Percentiles rank a stretch among this genome's conserved stretches.
phyloP scores from a whole-genome alignment of 2,888 invertebrate species.

The Auanema freiburgensis region DNA sequence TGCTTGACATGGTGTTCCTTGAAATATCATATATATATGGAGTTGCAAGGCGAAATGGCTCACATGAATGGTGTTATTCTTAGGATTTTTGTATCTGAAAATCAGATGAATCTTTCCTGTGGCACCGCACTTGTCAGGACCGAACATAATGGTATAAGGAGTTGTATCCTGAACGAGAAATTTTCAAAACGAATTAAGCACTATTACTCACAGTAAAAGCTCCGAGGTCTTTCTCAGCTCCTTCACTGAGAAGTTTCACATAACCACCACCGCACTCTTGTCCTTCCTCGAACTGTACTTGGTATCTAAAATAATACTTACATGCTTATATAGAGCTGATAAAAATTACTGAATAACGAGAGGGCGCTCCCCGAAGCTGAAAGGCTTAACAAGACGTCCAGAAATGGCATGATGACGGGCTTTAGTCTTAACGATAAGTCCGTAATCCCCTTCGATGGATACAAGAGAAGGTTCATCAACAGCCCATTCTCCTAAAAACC shows the following conservation, averaged over 20 bases:
- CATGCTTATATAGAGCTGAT: not conserved
- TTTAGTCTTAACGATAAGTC: conserved; percentile 84
- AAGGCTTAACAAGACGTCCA: conserved; percentile 77
- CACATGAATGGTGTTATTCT: conserved; percentile 79
- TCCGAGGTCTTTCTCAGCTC: conserved; percentile 67
- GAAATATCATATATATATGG: conserved; percentile 24
- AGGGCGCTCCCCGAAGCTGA: conserved; percentile 77
- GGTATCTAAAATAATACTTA: conserved; percentile 66
- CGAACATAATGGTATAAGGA: conserved; percentile 98
- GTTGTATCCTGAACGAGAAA: conserved; percentile 77
- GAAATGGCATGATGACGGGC: conserved; percentile 93
- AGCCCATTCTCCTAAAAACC: conserved; percentile 71
- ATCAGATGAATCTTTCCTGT: conserved; percentile 89
- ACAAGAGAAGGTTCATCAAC: conserved; percentile 79
- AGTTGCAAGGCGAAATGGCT: conserved; percentile 15
- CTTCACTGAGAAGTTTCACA: conserved; percentile 83
- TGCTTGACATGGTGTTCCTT: conserved; percentile 93
- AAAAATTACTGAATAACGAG: conserved; percentile 83
- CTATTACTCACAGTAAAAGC: conserved; percentile 26
- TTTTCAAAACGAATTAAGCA: conserved; percentile 22
- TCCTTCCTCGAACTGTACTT: conserved; percentile 81
- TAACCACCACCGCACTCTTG: conserved; percentile 99
- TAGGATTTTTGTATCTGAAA: conserved; percentile 90
- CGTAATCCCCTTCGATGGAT: conserved; percentile 81
- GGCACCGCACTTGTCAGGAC: conserved; percentile 97